Evolutionary conservation across 2,888 invertebrate species (phyloP).

Genomic region (Agrochola lychnidis): DNA sequence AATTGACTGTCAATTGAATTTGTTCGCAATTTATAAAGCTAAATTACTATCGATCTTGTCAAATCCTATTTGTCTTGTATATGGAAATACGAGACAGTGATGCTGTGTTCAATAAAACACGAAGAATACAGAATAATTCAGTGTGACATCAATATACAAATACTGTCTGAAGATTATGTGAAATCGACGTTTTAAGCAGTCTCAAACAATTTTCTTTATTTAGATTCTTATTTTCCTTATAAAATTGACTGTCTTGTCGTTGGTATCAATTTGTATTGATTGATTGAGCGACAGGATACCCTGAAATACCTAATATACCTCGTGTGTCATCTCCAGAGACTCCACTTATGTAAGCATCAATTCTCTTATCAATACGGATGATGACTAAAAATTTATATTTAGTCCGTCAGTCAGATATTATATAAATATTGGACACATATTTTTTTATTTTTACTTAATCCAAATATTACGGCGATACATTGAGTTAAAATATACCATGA

Average conservation of each 20-base stretch:
- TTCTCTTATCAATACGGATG: no score
- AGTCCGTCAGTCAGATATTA: no score
- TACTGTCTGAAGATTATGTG: not conserved
- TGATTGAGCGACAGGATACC: not conserved
- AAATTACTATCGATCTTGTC: not conserved
- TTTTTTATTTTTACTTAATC: no score
- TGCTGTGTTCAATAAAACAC: no score
- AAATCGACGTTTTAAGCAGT: not conserved
- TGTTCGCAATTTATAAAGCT: constrained; percentile 9
- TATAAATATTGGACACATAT: no score
- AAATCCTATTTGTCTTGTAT: not conserved
- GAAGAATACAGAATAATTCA: not conserved
- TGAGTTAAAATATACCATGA: no score
- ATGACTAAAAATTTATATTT: no score
- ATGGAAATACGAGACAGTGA: not conserved
- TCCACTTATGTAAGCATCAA: no score
- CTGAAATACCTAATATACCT: not conserved
- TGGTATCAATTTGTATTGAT: not conserved
- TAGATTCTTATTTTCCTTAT: not conserved
- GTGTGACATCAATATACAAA: not conserved
- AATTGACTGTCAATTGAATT: constrained; percentile 35
- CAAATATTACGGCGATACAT: no score
- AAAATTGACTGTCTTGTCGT: not conserved
- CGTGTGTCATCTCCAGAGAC: not conserved
- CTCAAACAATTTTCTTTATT: not conserved